phyloP scores from a whole-genome alignment of 2,888 invertebrate species.

The Thera britannica region DNA sequence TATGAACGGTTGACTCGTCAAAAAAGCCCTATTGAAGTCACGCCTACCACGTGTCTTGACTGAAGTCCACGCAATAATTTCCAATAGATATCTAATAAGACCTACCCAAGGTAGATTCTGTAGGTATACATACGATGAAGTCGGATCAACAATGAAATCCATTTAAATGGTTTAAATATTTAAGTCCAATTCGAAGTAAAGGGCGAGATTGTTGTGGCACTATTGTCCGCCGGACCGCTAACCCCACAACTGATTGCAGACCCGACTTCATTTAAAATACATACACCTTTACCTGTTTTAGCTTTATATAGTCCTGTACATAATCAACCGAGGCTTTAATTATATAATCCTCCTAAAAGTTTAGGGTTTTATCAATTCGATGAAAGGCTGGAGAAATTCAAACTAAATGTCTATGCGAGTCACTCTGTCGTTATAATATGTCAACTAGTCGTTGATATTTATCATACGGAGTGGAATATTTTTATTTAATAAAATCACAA shows the following conservation, averaged over 20 bases:
- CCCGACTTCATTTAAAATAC: slow-evolving; percentile 81
- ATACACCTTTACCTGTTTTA: slow-evolving; percentile 61
- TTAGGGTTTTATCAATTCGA: slow-evolving; percentile 14
- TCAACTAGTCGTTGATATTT: no score
- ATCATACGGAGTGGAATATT: no score
- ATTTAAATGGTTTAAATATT: slow-evolving; percentile 83
- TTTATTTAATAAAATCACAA: no score
- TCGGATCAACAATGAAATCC: slow-evolving; percentile 79
- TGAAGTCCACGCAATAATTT: background rate
- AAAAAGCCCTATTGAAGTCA: background rate
- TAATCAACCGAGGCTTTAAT: slow-evolving; percentile 39
- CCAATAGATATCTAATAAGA: slow-evolving; percentile 23
- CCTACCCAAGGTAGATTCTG: slow-evolving; percentile 32
- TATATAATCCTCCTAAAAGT: slow-evolving; percentile 31
- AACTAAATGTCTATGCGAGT: background rate
- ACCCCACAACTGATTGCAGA: slow-evolving; percentile 78
- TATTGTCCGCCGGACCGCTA: slow-evolving; percentile 75
- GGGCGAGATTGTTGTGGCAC: slow-evolving; percentile 82
- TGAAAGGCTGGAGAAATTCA: slow-evolving; percentile 5
- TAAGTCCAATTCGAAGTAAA: slow-evolving; percentile 80
- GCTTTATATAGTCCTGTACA: slow-evolving; percentile 50
- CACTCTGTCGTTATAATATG: no score
- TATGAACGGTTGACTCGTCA: background rate
- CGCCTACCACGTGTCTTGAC: background rate
- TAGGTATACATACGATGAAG: slow-evolving; percentile 51